phyloP scores from a whole-genome alignment of 1,140 invertebrate species.

The Drosophila orena region DNA sequence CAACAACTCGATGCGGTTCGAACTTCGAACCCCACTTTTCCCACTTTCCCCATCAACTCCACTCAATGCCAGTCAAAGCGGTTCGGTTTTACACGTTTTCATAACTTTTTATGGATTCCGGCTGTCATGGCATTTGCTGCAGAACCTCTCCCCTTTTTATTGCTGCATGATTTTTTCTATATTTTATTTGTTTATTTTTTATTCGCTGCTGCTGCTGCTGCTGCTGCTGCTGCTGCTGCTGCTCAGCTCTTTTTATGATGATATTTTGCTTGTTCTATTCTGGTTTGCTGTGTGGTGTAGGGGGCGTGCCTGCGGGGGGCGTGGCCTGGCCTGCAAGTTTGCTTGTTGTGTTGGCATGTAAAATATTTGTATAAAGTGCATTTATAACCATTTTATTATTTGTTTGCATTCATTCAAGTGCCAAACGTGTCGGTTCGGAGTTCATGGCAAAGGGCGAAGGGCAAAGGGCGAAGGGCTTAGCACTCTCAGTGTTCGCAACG shows the following conservation, averaged over 20 bases:
- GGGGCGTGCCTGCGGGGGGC: background rate
- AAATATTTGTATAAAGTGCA: conserved; percentile 70
- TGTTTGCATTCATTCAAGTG: conserved; percentile 59
- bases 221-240: conserved; percentile 18
- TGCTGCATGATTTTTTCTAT: conserved; percentile 52
- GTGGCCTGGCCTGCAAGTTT: conserved; percentile 25
- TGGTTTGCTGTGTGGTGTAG: conserved; percentile 10
- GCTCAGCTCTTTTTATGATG: conserved; percentile 46
- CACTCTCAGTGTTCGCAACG: conserved; percentile 14
- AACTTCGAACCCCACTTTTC: no score
- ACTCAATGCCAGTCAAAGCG: conserved; percentile 18
- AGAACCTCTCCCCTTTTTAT: conserved; percentile 37
- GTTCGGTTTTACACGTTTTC: conserved; percentile 58
- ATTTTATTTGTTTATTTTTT: conserved; percentile 58
- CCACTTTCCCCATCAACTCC: background rate
- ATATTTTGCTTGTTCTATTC: conserved; percentile 36
- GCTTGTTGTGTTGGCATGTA: conserved; percentile 50
- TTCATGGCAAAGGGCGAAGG: background rate
- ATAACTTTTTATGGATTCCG: conserved; percentile 71
- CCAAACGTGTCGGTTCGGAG: conserved; percentile 25
- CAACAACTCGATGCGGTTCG: conserved; percentile 25
- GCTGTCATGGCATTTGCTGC: conserved; percentile 40
- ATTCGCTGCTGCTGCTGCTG: conserved; percentile 23
- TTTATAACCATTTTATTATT: conserved; percentile 69
- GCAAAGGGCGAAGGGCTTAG: conserved; percentile 27